A percentile compares a stretch with the other conserved stretches of the same genome.
Evolutionary conservation across 1,140 invertebrate species (phyloP).

Genomic region (Medauroidea extradentata): DNA sequence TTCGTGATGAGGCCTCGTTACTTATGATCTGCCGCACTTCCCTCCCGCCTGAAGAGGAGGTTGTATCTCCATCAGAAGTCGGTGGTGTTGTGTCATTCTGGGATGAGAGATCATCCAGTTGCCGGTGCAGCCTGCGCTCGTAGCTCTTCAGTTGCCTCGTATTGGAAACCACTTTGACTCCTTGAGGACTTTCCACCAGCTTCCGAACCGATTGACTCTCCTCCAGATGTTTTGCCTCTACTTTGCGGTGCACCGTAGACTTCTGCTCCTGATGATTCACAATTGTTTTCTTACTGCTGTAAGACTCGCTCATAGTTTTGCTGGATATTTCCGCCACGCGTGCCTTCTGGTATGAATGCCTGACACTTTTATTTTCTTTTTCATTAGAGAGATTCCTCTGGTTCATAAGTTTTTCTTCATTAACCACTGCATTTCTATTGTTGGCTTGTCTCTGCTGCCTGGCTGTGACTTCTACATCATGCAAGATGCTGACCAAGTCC

Average conservation of each 20-base stretch:
- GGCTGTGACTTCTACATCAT: slow-evolving; percentile 18
- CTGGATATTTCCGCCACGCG: too few species aligned
- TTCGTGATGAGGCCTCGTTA: slow-evolving; percentile 45
- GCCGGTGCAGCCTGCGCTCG: slow-evolving; percentile 1
- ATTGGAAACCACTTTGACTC: neutral
- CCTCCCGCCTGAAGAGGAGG: slow-evolving; percentile 49
- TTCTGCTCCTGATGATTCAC: too few species aligned
- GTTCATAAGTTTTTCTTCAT: slow-evolving; percentile 14
- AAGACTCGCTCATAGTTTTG: too few species aligned
- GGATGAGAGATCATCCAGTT: neutral
- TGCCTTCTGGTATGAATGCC: too few species aligned
- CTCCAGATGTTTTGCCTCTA: too few species aligned
- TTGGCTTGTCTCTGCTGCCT: slow-evolving; percentile 2
- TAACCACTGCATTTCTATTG: neutral
- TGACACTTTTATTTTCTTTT: neutral
- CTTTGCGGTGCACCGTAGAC: too few species aligned
- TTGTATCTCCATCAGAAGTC: slow-evolving; percentile 53
- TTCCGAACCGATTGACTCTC: too few species aligned
- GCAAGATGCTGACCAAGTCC: slow-evolving; percentile 20
- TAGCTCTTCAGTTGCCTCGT: neutral
- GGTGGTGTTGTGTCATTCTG: neutral
- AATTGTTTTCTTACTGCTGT: too few species aligned
- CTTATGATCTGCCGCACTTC: slow-evolving; percentile 56
- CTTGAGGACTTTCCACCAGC: neutral
- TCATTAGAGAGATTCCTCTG: slow-evolving; percentile 8